Percentiles rank a stretch among this genome's conserved stretches.
phyloP scores from a whole-genome alignment of 1,140 invertebrate species.

The Drosophila mauritiana region DNA sequence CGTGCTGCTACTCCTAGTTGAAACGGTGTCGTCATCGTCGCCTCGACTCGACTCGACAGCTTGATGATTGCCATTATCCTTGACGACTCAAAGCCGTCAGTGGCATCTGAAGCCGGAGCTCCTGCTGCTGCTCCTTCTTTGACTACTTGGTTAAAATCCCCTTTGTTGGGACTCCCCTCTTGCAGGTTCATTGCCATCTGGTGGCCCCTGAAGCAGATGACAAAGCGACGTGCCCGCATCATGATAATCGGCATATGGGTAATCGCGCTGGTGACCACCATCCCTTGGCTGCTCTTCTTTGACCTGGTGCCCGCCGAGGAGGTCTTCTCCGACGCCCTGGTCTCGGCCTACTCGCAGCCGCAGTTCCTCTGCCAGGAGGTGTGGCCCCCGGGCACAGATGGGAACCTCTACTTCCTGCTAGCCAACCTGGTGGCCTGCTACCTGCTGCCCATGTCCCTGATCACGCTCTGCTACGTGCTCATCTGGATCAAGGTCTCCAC shows the following conservation, averaged over 20 bases:
- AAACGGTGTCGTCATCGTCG: conserved; percentile 75
- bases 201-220: conserved; percentile 97
- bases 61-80: conserved; percentile 75
- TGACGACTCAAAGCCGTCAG: conserved; percentile 39
- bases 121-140: conserved; percentile 3
- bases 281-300: conserved; percentile 96
- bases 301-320: conserved; percentile 88
- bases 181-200: conserved; percentile 98
- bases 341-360: conserved; percentile 85
- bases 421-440: conserved; percentile 96
- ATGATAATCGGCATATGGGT: conserved; percentile 97
- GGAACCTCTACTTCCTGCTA: conserved; percentile 93
- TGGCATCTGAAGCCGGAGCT: conserved; percentile 22
- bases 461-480: conserved; percentile 95
- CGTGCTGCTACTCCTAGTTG: conserved; percentile 20
- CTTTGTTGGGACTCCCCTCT: conserved; percentile 84
- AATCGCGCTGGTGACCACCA: conserved; percentile 92
- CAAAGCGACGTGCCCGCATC: conserved; percentile 91
- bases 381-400: conserved; percentile 93
- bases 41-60: conserved; percentile 47
- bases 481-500: conserved; percentile 97
- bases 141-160: conserved; percentile 45
- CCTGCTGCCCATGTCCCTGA: conserved; percentile 95
- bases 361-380: conserved; percentile 91
- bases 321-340: conserved; percentile 87